These are phyloP conservation scores for Misgurnus mizolepis DNA, from an alignment of 2,113 vertebrate genomes.

Conservation along the genomic window DNA sequence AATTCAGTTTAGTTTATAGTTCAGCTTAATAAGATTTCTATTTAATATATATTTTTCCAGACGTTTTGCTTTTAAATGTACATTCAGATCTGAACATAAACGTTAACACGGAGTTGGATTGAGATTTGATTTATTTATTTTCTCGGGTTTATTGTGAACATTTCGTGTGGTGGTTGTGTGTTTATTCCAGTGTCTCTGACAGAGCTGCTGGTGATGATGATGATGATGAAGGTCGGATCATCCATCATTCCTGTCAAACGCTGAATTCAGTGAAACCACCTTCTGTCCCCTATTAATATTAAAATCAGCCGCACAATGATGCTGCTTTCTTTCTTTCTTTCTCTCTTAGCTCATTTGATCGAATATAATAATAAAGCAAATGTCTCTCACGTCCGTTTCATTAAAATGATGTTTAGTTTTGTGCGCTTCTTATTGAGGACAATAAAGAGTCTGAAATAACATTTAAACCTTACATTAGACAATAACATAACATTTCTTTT, in stretches of 20 bases:
- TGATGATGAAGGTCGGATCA: constrained; percentile 85
- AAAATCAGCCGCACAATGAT: constrained; percentile 81
- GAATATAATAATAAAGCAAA: not conserved
- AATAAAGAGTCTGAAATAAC: not conserved
- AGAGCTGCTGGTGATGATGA: constrained; percentile 76
- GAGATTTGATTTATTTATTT: not conserved
- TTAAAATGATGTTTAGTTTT: not conserved
- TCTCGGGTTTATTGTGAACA: constrained; percentile 57
- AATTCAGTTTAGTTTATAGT: too few species aligned
- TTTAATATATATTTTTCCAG: too few species aligned
- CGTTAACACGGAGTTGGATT: too few species aligned
- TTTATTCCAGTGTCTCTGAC: constrained; percentile 81
- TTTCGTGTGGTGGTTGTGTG: constrained; percentile 65
- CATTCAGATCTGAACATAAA: too few species aligned
- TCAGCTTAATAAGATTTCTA: too few species aligned
- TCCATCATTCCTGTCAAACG: constrained; percentile 97
- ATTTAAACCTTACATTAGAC: too few species aligned
- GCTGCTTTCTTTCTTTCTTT: constrained; percentile 72
- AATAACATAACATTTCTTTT: too few species aligned
- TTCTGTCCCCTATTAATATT: constrained; percentile 97
- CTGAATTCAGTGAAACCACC: constrained; percentile 86
- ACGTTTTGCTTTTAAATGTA: too few species aligned
- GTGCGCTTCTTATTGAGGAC: too few species aligned
- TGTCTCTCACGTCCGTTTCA: too few species aligned
- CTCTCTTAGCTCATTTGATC: constrained; percentile 55